These are phyloP conservation scores for Siderastrea radians DNA, from an alignment of 92 coral and sea anemone genomes.

Conservation along the genomic window DNA sequence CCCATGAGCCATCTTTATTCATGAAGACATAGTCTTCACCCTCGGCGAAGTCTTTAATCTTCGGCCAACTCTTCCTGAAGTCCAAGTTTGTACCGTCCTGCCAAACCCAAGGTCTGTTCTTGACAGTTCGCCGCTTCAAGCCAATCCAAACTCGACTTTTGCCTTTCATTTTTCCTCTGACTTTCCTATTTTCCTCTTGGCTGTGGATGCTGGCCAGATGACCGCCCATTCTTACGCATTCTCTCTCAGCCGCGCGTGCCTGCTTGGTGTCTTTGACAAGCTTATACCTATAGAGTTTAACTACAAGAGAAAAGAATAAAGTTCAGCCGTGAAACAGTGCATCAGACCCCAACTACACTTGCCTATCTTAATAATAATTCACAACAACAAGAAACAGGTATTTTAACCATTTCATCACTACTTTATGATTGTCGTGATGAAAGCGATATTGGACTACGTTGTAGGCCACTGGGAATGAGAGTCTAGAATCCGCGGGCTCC, in stretches of 20 bases:
- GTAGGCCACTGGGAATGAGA: too few relatives aligned
- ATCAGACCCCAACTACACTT: too few relatives aligned
- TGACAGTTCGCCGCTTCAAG: not conserved
- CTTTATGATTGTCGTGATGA: too few relatives aligned
- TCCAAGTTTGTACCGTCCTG: conserved; percentile 1
- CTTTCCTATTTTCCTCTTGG: not conserved
- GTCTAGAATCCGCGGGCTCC: too few relatives aligned
- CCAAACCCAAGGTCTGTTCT: conserved; percentile 11
- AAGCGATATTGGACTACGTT: too few relatives aligned
- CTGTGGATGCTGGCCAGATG: conserved; percentile 27
- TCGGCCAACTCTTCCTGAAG: not conserved
- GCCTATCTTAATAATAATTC: too few relatives aligned
- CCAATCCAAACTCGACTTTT: conserved; percentile 10
- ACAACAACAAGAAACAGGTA: too few relatives aligned
- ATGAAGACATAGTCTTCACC: not conserved
- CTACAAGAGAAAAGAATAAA: too few relatives aligned
- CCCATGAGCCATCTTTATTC: conserved; percentile 10
- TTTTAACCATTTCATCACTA: too few relatives aligned
- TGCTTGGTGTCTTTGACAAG: too few relatives aligned
- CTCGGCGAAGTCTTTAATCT: not conserved
- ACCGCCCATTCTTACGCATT: not conserved
- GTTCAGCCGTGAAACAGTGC: too few relatives aligned
- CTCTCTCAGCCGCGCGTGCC: not conserved
- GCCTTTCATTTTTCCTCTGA: not conserved
- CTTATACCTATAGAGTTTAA: too few relatives aligned